Percentiles rank a stretch among this genome's conserved stretches.
Evolutionary conservation across 1,140 invertebrate species (phyloP).

Genomic region (Atta texana): DNA sequence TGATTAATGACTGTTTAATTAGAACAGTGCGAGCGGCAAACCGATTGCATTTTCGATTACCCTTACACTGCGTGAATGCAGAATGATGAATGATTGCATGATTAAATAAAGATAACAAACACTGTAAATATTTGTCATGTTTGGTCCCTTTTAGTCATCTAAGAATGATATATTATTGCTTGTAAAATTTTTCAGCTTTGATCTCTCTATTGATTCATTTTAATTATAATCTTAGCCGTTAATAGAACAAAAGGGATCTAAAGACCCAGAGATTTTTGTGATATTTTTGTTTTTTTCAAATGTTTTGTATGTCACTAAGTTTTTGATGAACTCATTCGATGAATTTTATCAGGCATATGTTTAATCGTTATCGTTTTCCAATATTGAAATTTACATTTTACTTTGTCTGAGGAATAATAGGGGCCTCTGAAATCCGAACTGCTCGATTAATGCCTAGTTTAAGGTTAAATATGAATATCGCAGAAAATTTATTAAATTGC

Average conservation of each 20-base stretch:
- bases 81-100: background rate
- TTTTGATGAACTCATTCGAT: too few relatives aligned
- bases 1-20: conserved; percentile 58
- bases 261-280: too few relatives aligned
- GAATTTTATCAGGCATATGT: too few relatives aligned
- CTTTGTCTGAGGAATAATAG: too few relatives aligned
- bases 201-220: background rate
- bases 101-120: conserved; percentile 14
- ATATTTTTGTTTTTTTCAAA: too few relatives aligned
- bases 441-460: too few relatives aligned
- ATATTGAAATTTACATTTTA: too few relatives aligned
- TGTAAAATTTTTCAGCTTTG: background rate
- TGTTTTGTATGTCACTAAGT: too few relatives aligned
- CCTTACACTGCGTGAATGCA: background rate
- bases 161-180: background rate
- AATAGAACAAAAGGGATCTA: too few relatives aligned
- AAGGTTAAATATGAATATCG: background rate
- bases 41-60: conserved; percentile 40
- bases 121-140: background rate
- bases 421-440: too few relatives aligned
- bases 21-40: background rate
- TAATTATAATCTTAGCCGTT: background rate
- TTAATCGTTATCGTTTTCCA: too few relatives aligned
- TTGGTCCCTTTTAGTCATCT: background rate
- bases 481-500: conserved; percentile 8